Evolutionary conservation across 2,113 vertebrate genomes (phyloP).

Genomic region (Chionodraco myersi): DNA sequence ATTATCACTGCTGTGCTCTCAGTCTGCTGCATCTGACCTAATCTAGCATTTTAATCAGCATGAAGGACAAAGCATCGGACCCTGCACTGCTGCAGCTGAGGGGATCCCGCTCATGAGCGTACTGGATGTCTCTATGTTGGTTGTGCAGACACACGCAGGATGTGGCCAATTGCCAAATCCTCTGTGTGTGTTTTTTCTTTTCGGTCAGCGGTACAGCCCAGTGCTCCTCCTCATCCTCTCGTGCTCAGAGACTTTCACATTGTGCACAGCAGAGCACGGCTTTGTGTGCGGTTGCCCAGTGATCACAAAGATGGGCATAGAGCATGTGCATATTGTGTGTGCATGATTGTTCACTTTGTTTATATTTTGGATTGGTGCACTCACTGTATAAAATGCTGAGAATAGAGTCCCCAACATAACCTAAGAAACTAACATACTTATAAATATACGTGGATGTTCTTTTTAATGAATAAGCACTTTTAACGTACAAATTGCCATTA

Average conservation of each 20-base stretch:
- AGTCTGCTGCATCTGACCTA: conserved; percentile 65
- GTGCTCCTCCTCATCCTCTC: conserved; percentile 42
- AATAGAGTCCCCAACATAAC: not conserved
- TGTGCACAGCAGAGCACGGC: conserved; percentile 64
- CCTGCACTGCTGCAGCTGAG: conserved; percentile 58
- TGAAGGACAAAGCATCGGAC: conserved; percentile 64
- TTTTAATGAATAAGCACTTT: not conserved
- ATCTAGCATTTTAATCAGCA: conserved; percentile 72
- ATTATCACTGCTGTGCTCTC: conserved; percentile 64
- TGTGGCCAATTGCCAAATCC: conserved; percentile 61
- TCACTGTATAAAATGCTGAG: not conserved
- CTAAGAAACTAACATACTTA: not conserved
- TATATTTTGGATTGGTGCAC: conserved; percentile 24
- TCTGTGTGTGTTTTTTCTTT: conserved; percentile 33
- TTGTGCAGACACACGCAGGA: conserved; percentile 67
- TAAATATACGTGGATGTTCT: not conserved
- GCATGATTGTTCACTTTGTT: conserved; percentile 20
- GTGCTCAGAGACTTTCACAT: conserved; percentile 62
- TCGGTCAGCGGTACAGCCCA: conserved; percentile 31
- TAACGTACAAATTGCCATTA: too few species aligned
- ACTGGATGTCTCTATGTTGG: conserved; percentile 53
- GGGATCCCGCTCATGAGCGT: conserved; percentile 31
- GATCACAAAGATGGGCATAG: conserved; percentile 60
- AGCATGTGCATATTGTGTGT: conserved; percentile 39
- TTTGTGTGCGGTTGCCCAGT: conserved; percentile 78